Evolutionary conservation across 2,797 vertebrate genomes (phyloP), one percentile per base, ranked within the genome.

Genomic region (Xenentodon cancila): DNA sequence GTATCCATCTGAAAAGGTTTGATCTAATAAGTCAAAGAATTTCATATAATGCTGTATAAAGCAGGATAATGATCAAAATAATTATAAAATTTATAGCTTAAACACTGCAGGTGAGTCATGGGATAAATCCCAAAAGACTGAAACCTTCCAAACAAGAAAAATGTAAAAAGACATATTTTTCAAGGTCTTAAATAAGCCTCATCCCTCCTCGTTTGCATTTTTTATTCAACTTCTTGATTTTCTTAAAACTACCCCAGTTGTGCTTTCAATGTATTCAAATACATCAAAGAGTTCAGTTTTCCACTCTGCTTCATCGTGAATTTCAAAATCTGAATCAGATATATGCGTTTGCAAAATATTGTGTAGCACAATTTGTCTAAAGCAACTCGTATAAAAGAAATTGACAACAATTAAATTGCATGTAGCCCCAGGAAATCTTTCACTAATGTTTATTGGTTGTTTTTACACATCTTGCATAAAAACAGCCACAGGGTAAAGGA

Each of bases 401-500:
- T 55, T 61, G 0, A 48, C 71, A 70, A 49, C 56, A 53, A 6
- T 16, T 34, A 52, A 53, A 47, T 46, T 43, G 13, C 53, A 68
- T 61, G 74, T 63, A 68, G 40, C 49, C 40, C 7, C 44, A 53
- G 59, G 73, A 53, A 55, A 72, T 54, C 32, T 58, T 50, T 59
- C 53, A 11, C 44, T 22, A 19, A 21, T 60, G 50, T 40, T 72
- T 49, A 43, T 59, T 44, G 19, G 71, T 61, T 79, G 57, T 79
- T 79, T 68, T 42, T 68, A 70, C 73, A 73, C 58, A 80, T 30
- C 22, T 48, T 17, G 25, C 17, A 76, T 56, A 20, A 56, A 72
- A 51, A 64, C 56, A 58, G 68, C 64, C 84, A 59, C 37, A 20
- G 67, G 77, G 60, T 58, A 64, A 56, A 58, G 43, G 63, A 77